Base-by-base conservation (phyloP, 2,797 vertebrate genomes). In the Pelobates cultripes region DNA sequence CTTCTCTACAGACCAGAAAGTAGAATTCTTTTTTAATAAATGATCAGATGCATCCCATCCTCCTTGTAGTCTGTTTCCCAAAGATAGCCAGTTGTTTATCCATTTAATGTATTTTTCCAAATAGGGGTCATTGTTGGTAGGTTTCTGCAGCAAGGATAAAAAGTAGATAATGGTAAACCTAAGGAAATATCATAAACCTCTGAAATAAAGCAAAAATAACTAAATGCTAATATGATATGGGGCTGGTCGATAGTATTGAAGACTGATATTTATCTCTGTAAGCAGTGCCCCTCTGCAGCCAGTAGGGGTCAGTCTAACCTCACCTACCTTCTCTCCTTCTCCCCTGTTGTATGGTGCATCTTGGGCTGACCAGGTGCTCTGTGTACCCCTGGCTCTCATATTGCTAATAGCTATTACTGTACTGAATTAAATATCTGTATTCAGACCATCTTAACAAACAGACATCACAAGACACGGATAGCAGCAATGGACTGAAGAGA, bases 31-130 rank as follows among this genome's bases (percentile, higher is more conserved):
- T 43, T 76, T 28, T 17, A 61, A 3, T 57, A 70, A 70, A 81
- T 78, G 13, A 83, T 42, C 43, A 43, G 70, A 41, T 44, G 70
- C 14, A 15, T 7, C 57, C 70, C 40, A 63, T 75, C 47, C 67
- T 78, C 82, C 71, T 43, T 75, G 44, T 64, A 79, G 71, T 66
- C 77, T 64, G 7, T 53, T 75, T 70, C 72, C 44, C 55, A 66
- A n/a, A 28, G 64, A 70, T 74, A 64, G 63, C 43, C 57, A 51
- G 10, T 72, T 70, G 53, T 83, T 79, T 83, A 70, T 71, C 77
- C 71, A 15, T 63, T 40, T 66, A 83, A 66, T 4, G 64, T 40
- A 66, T 70, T 69, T 70, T 73, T 77, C 72, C 55, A 60, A 68
- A 61, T 43, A 43, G 70, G 45, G 55, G 64, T 70, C 41, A 75